Conservation (phyloP, 2,888 invertebrate genomes). For the Apamea epomidion region DNA sequence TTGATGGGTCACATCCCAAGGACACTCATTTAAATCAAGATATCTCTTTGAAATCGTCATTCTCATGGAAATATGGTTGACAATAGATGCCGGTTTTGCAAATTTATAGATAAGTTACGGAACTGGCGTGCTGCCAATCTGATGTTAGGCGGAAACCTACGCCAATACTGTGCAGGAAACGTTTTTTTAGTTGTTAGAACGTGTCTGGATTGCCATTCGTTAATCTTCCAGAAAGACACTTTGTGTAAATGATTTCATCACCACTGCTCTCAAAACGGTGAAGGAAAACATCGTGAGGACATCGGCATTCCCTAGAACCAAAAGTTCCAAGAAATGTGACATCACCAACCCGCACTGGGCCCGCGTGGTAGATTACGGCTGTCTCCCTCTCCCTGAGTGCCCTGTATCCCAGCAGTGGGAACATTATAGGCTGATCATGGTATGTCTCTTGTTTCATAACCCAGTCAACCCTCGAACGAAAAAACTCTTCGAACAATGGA, state of each 20-base stretch:
- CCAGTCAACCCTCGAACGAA: background rate
- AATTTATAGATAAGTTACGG: conserved; percentile 1
- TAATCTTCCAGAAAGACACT: background rate
- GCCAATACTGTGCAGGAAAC: conserved; percentile 21
- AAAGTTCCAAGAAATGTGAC: background rate
- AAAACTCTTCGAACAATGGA: conserved; percentile 3
- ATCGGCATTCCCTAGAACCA: background rate
- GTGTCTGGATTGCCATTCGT: background rate
- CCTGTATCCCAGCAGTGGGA: background rate
- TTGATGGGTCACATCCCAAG: no score
- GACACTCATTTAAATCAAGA: no score
- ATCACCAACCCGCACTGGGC: background rate
- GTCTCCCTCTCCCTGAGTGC: no score
- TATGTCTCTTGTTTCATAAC: background rate
- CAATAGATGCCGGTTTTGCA: conserved; percentile 11
- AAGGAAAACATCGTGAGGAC: no score
- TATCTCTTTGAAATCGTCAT: background rate
- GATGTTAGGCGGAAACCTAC: conserved; percentile 12
- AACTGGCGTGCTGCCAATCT: conserved; percentile 30
- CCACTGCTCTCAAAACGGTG: background rate
- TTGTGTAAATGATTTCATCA: background rate
- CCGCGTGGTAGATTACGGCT: background rate
- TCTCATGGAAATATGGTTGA: conserved; percentile 1
- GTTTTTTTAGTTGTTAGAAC: background rate
- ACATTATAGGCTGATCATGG: background rate